Percentiles rank a stretch among this genome's conserved stretches.
Evolutionary conservation across 2,888 invertebrate species (phyloP).

Genomic region (Tillus elongatus): DNA sequence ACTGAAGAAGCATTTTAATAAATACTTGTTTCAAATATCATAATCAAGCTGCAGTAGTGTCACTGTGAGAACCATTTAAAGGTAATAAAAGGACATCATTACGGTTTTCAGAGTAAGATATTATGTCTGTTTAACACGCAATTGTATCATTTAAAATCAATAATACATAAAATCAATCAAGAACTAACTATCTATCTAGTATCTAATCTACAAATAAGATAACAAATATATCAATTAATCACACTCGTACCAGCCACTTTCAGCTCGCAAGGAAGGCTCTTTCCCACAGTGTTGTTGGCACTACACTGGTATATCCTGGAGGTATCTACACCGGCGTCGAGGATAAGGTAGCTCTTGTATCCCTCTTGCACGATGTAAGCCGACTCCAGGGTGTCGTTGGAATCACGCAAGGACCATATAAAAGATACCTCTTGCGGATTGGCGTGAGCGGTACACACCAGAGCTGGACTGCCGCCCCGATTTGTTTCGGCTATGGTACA

Average conservation of each 20-base stretch:
- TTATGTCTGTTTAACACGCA: too few relatives aligned
- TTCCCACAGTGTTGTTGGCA: conserved; percentile 76
- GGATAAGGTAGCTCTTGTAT: conserved; percentile 52
- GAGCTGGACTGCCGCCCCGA: conserved; percentile 60
- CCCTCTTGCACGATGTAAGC: conserved; percentile 49
- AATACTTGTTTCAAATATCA: too few relatives aligned
- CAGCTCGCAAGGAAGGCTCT: conserved; percentile 52
- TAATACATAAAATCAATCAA: too few relatives aligned
- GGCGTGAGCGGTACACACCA: conserved; percentile 72
- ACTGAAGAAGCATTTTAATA: too few relatives aligned
- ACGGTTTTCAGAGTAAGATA: too few relatives aligned
- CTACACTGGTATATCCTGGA: conserved; percentile 74
- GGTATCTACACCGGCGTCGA: conserved; percentile 53
- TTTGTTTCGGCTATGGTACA: conserved; percentile 70
- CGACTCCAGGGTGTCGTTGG: conserved; percentile 64
- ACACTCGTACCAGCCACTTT: conserved; percentile 54
- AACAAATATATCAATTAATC: too few relatives aligned
- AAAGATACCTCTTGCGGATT: conserved; percentile 73
- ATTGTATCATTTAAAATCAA: too few relatives aligned
- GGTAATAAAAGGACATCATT: too few relatives aligned
- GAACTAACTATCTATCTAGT: too few relatives aligned
- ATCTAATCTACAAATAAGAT: too few relatives aligned
- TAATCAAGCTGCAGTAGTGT: too few relatives aligned
- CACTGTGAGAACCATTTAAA: too few relatives aligned
- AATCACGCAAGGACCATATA: conserved; percentile 75